phyloP scores from a whole-genome alignment of 2,888 invertebrate species.

The Heliconius ethilla region DNA sequence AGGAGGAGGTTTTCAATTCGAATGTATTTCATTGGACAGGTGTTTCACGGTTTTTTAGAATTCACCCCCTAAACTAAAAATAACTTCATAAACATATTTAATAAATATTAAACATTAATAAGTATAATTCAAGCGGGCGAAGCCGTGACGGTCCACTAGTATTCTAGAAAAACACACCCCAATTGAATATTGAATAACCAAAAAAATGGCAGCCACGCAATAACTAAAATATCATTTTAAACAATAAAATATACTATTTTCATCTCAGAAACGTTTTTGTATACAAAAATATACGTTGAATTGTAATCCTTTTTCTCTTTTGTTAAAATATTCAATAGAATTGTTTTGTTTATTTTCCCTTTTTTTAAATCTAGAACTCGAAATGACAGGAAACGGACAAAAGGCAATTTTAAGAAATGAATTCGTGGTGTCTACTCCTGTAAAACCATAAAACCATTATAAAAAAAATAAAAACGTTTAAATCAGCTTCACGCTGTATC shows the following conservation, averaged over 20 bases:
- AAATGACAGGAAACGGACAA: conserved; percentile 7
- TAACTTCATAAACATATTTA: no score
- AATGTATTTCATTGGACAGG: no score
- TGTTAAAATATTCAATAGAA: conserved; percentile 18
- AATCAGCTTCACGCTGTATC: no score
- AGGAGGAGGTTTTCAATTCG: no score
- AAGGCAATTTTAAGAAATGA: conserved; percentile 22
- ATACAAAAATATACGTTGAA: conserved; percentile 12
- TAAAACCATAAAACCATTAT: not conserved
- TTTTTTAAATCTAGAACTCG: not conserved
- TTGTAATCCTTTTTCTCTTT: conserved; percentile 24
- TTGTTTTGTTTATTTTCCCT: not conserved
- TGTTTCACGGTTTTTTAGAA: no score
- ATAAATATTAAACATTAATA: no score
- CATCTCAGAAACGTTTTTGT: conserved; percentile 20
- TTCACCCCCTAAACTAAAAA: no score
- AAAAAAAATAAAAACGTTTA: not conserved
- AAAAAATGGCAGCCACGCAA: conserved; percentile 2
- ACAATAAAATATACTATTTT: conserved; percentile 15
- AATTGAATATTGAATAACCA: not conserved
- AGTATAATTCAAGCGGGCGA: no score
- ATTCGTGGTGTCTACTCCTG: conserved; percentile 1
- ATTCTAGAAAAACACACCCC: not conserved
- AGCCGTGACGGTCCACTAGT: no score
- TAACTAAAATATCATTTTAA: conserved; percentile 20